These are phyloP conservation scores for Sciurus niger DNA, from an alignment of 2,113 vertebrate genomes.

Conservation along the genomic window DNA sequence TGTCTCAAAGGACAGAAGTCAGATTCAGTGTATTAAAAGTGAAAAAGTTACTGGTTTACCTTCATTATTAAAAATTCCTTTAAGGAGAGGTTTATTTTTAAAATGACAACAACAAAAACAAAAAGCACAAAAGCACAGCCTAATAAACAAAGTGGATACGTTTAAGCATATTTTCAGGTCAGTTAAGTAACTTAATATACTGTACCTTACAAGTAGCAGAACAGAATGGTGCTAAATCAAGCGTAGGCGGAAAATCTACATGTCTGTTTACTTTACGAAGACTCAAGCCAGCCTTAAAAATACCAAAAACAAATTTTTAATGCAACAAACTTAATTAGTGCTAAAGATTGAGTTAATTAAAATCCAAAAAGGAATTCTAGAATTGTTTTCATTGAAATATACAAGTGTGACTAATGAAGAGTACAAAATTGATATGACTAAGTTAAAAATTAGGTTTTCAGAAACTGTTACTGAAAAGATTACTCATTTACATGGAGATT, in stretches of 20 bases:
- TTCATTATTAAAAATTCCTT: conserved; percentile 60
- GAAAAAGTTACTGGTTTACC: not conserved
- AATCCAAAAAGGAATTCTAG: conserved; percentile 50
- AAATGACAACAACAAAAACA: not conserved
- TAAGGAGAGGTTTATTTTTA: conserved; percentile 60
- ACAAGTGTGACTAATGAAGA: conserved; percentile 35
- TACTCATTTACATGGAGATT: not conserved
- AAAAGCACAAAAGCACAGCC: not conserved
- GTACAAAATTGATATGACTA: conserved; percentile 19
- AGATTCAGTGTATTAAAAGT: conserved; percentile 10
- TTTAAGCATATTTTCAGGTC: conserved; percentile 27
- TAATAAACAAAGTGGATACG: conserved; percentile 32
- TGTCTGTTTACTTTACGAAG: conserved; percentile 98
- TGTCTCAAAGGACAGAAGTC: conserved; percentile 39
- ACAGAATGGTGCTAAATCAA: conserved; percentile 98
- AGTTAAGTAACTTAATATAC: conserved; percentile 55
- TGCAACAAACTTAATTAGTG: conserved; percentile 27
- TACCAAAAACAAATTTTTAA: conserved; percentile 45
- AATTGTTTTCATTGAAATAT: conserved; percentile 19
- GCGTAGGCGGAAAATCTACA: conserved; percentile 95
- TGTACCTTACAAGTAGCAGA: conserved; percentile 96
- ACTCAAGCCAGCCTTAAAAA: conserved; percentile 95
- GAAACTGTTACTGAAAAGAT: conserved; percentile 51
- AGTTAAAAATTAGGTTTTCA: conserved; percentile 54
- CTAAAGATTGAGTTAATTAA: conserved; percentile 55